Base-by-base conservation (phyloP, 64 coral and sea anemone species). In the Actinia equina region DNA sequence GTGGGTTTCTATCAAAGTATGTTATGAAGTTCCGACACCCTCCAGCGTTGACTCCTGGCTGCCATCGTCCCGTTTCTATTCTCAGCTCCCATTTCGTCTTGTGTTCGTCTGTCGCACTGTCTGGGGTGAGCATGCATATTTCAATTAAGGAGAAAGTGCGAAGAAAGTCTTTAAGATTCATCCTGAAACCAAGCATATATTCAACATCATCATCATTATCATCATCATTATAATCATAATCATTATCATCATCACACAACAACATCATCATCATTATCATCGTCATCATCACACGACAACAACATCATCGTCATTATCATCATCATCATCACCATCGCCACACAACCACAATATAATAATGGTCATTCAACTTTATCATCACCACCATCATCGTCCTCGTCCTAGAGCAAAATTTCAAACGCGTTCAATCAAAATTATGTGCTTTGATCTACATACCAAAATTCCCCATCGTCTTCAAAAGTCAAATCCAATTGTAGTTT, bases 51-150 rank as follows among this genome's bases (percentile, higher is more conserved):
- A 92, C 91, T 12, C 92, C 88, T 30, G 86, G 45, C 22, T 93
- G 91, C 94, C 94, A 96, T 13, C 91, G 57, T 14, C 91, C 94
- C 22, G 88, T 96, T 22, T 93, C 88, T 61, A 89, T 83, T 55
- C 71, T 77, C 52, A 90, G 83, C 17, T 96, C 89, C 94, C 94
- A 96, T 6, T 82, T 84, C 62, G 85, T 90, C 49, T 89, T 92
- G 79, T 93, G 84, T 42, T 69, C 65, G 26, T 91, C 91, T 70
- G 85, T 78, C 11, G 77, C 82, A 44, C 91, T 90, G 42, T 96
- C 94, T 2, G 94, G 88, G 18, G 91, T 93, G 13, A 96, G 76
- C 91, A 96, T 96, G 61, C 94, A 96, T 71, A 96, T 96, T 82
- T 96, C 94, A 37, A 96, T 76, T 52, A 87, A 82, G 18, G 85